Evolutionary conservation across 2,113 vertebrate genomes (phyloP).

Genomic region (Scortum barcoo): DNA sequence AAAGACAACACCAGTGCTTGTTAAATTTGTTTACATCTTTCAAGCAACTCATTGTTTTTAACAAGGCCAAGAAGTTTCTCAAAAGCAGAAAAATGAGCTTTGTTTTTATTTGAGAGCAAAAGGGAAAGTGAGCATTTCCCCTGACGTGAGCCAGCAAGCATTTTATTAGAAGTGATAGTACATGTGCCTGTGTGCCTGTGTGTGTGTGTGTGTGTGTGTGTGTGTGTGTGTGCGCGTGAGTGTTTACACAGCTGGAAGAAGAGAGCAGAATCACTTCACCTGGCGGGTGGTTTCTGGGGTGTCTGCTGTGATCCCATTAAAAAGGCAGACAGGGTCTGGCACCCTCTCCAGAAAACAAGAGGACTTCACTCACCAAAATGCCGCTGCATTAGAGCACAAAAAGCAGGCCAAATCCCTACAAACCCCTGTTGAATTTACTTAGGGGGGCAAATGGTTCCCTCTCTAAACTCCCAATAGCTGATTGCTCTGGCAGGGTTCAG

Average conservation of each 20-base stretch:
- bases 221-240: conserved; percentile 24
- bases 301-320: conserved; percentile 76
- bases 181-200: conserved; percentile 27
- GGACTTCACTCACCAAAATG: conserved; percentile 72
- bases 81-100: conserved; percentile 55
- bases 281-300: conserved; percentile 72
- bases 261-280: conserved; percentile 77
- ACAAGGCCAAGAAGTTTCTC: conserved; percentile 59
- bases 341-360: conserved; percentile 76
- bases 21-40: conserved; percentile 76
- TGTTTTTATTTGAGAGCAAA: conserved; percentile 66
- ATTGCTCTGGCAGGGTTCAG: conserved; percentile 80
- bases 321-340: conserved; percentile 77
- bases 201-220: conserved; percentile 2
- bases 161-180: conserved; percentile 66
- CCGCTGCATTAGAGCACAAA: conserved; percentile 68
- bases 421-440: conserved; percentile 73
- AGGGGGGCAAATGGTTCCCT: conserved; percentile 65
- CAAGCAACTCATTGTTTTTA: conserved; percentile 59
- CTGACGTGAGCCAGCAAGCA: conserved; percentile 36
- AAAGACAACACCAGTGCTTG: conserved; percentile 65
- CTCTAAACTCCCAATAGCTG: conserved; percentile 76
- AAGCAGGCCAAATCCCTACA: conserved; percentile 73
- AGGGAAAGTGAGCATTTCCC: conserved; percentile 57
- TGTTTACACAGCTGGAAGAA: conserved; percentile 78